Base-by-base conservation (phyloP, 2,113 vertebrate genomes). In the Sinocyclocheilus grahami region DNA sequence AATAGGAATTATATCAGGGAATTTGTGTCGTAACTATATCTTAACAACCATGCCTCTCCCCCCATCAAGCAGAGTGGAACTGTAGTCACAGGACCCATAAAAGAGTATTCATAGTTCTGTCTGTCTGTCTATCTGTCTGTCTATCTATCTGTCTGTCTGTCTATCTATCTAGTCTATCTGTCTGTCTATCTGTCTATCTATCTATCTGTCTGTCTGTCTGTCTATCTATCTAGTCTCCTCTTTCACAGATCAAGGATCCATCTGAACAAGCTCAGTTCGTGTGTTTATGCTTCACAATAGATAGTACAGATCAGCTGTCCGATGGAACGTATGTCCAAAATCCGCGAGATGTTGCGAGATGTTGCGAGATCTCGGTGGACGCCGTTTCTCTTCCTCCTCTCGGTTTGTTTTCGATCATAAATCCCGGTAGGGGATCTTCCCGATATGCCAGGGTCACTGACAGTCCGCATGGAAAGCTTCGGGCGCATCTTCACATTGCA, bases 311-410 rank as follows among this genome's bases (percentile, higher is more conserved):
- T 60, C 72, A 85, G 78, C 46, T 60, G 83, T 77, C 37, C 39
- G 30, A 30, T 14, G 13, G 7, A 67, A 9, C n/a, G 9, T 30
- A 22, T 2, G 39, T 24, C 22, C 18, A 37, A 82, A 82, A 27
- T n/a, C 22, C 87, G 87, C 84, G 87, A 88, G 84, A 88, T 58
- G 5, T 67, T 16, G 87, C 84, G 87, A 88, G 84, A 88, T 58
- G 5, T 67, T 16, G n/a, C 84, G 83, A 82, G 78, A 85, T 11
- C 82, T 85, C 7, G 27, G 71, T 48, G 46, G 69, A n/a, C 83
- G 58, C 46, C 83, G 58, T 71, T 85, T 72, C 78, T 81, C 83
- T 88, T 85, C 87, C 87, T 86, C 51, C 48, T 78, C n/a, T 84
- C 39, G 63, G 76, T 71, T 87, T 88, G 87, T 88, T 78, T 82